Base-by-base conservation (phyloP, 2,797 vertebrate species). In the Synaphobranchus kaupii region DNA sequence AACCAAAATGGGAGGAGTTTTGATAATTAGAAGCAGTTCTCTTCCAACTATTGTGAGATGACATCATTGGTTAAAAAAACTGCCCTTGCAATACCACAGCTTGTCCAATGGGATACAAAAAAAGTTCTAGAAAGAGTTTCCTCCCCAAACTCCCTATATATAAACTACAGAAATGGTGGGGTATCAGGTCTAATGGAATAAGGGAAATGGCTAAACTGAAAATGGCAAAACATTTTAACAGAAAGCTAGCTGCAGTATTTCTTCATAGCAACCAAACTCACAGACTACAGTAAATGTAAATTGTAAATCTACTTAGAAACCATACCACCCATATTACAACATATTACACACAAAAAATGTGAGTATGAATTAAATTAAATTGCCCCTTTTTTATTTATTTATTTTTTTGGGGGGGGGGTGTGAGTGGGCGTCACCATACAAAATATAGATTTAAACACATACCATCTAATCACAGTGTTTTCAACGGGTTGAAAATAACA, bases 101-200 rank as follows among this genome's bases (percentile, higher is more conserved):
- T 63, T 56, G 48, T 31, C 50, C 81, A 86, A 78, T 48, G 66
- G 56, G 66, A 78, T 66, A 60, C 66, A 71, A 60, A n/a, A n/a
- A 56, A 86, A 88, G 63, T 88, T 82, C 85, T 68, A 73, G 17
- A 47, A 47, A 86, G 83, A 84, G 63, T 86, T 86, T 52, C 13
- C 56, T 34, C 20, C 17, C 34, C 73, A 13, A 17, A 31, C 56
- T 47, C 76, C 5, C 44, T 28, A 34, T 34, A 34, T 56, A 22
- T 68, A 86, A 73, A 73, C 13, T 52, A 22, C 13, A 85, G 15
- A 85, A n/a, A 25, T 63, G 22, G 17, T 78, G 50, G 12, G 12
- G 48, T 54, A 13, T 6, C 31, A 68, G 44, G 48, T 15, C 1
- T 85, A 48, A 25, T 12, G 13, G 25, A 12, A 5, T 76, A 54